Percentiles rank a stretch among this genome's conserved stretches.
phyloP scores from a whole-genome alignment of 2,888 invertebrate species.

The Epinotia bilunana region DNA sequence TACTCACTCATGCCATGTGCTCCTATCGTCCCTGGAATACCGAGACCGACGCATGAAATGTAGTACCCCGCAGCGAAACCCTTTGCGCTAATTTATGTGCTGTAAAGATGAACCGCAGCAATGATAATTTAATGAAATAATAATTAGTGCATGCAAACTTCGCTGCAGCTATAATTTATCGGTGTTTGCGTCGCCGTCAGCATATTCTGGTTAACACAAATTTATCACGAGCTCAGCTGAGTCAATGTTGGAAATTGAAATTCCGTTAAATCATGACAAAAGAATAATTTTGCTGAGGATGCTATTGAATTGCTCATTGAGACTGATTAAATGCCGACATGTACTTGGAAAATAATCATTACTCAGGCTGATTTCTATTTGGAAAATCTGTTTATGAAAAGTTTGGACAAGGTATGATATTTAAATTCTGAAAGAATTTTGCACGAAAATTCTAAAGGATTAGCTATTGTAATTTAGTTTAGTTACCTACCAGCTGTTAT shows the following conservation, averaged over 20 bases:
- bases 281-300: slow-evolving; percentile 30
- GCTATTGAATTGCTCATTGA: slow-evolving; percentile 15
- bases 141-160: slow-evolving; percentile 42
- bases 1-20: background rate
- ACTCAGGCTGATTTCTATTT: no score
- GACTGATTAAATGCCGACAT: background rate
- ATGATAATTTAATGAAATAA: slow-evolving; percentile 44
- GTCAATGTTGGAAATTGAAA: slow-evolving; percentile 43
- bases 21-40: background rate
- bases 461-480: no score
- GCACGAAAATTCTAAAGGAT: no score
- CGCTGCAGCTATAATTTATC: slow-evolving; percentile 43
- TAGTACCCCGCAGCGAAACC: slow-evolving; percentile 17
- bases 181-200: slow-evolving; percentile 55
- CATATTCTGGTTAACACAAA: slow-evolving; percentile 56
- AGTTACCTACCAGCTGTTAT: no score
- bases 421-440: no score
- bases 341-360: background rate
- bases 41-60: background rate
- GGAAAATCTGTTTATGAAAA: no score
- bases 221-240: slow-evolving; percentile 47
- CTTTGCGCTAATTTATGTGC: slow-evolving; percentile 18
- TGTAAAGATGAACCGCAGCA: slow-evolving; percentile 29
- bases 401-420: no score
- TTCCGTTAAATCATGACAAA: slow-evolving; percentile 40